A percentile compares a stretch with the other conserved stretches of the same genome.
phyloP scores from a whole-genome alignment of 1,140 invertebrate species.

The Varroa destructor region DNA sequence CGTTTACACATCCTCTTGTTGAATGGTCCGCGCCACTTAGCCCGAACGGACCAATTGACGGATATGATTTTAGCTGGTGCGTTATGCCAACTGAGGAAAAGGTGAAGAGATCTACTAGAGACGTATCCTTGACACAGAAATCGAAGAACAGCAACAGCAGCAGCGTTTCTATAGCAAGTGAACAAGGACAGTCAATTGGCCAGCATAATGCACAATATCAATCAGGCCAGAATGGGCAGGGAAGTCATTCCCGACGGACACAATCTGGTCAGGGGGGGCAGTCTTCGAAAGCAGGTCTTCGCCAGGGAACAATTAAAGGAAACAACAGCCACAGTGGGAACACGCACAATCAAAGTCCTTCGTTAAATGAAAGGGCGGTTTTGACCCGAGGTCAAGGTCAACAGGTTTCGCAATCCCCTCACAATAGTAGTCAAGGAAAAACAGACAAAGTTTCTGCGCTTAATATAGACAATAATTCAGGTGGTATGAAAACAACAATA shows the following conservation, averaged over 20 bases:
- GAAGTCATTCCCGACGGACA: no score
- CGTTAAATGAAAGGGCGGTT: neutral
- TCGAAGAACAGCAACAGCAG: no score
- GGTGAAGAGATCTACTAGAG: neutral
- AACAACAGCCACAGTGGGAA: no score
- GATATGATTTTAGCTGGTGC: constrained; percentile 12
- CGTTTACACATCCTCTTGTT: constrained; percentile 11
- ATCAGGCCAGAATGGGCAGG: no score
- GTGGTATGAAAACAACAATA: neutral
- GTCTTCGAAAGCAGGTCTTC: no score
- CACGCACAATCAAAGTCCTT: no score
- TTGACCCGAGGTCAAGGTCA: no score
- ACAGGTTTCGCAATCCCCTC: no score
- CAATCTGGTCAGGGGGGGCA: no score
- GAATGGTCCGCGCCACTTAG: neutral
- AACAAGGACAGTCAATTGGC: neutral
- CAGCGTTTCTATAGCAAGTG: no score
- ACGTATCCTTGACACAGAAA: neutral
- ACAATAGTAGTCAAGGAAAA: no score
- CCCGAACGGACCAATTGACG: constrained; percentile 23
- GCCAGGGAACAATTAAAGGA: no score
- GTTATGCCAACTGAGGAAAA: neutral
- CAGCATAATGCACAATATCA: neutral
- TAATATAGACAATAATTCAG: neutral
- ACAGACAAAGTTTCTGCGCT: neutral